Percentiles rank a stretch among this genome's conserved stretches.
Evolutionary conservation across 2,113 vertebrate genomes (phyloP).

Genomic region (Nyctibius bracteatus): DNA sequence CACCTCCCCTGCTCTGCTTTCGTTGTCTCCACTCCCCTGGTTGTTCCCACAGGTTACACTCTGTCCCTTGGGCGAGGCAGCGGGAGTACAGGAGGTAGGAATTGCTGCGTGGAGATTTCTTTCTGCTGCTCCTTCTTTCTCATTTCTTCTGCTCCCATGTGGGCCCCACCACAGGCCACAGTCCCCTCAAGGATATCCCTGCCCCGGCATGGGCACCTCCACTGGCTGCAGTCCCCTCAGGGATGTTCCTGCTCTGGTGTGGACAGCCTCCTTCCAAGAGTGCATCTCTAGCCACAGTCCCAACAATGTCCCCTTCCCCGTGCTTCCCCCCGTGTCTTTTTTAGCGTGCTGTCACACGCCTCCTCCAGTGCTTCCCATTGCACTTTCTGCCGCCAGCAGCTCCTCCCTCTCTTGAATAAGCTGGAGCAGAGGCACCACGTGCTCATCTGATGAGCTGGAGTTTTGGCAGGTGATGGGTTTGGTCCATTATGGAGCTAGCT

Average conservation of each 20-base stretch:
- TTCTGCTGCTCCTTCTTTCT: neutral
- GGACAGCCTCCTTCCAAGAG: neutral
- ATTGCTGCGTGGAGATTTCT: neutral
- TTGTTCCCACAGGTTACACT: neutral
- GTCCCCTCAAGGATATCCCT: neutral
- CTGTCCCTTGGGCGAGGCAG: neutral
- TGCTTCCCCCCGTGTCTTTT: neutral
- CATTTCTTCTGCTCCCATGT: neutral
- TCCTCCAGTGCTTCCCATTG: neutral
- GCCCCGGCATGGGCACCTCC: rapidly evolving
- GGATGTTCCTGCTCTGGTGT: neutral
- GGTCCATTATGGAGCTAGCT: neutral
- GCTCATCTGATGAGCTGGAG: neutral
- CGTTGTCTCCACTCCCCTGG: neutral
- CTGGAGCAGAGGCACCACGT: rapidly evolving
- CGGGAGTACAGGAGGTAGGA: neutral
- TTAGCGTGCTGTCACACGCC: rapidly evolving
- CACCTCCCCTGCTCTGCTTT: neutral
- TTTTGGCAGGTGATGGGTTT: neutral
- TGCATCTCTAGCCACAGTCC: neutral
- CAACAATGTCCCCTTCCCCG: neutral
- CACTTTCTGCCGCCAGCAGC: neutral
- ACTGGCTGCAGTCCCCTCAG: neutral
- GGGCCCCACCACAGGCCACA: rapidly evolving
- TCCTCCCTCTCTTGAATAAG: neutral